phyloP scores from a whole-genome alignment of 2,888 invertebrate species.

The Monochamus alternatus region DNA sequence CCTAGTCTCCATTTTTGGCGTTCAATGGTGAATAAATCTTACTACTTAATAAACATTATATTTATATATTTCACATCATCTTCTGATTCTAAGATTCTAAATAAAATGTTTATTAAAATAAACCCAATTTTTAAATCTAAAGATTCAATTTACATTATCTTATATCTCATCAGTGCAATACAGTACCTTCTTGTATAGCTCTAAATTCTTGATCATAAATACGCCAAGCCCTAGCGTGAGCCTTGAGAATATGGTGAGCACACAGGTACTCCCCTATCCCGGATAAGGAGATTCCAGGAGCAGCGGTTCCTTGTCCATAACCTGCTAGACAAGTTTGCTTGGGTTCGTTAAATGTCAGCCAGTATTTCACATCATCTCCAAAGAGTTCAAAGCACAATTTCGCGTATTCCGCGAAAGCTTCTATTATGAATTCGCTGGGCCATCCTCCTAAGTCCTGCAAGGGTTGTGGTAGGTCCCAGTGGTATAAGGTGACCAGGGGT shows the following conservation, averaged over 20 bases:
- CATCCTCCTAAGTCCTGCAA: constrained; percentile 75
- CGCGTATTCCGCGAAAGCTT: constrained; percentile 76
- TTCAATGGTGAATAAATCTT: too few relatives aligned
- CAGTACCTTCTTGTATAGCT: constrained; percentile 46
- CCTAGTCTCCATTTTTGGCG: too few relatives aligned
- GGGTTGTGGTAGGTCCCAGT: constrained; percentile 63
- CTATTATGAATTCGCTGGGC: constrained; percentile 75
- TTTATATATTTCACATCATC: too few relatives aligned
- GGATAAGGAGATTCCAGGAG: constrained; percentile 63
- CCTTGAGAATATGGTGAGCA: constrained; percentile 76
- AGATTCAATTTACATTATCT: constrained; percentile 72
- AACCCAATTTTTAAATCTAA: neutral
- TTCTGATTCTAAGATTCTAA: too few relatives aligned
- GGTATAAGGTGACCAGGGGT: constrained; percentile 78
- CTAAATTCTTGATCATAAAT: constrained; percentile 76
- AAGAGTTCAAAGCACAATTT: constrained; percentile 71
- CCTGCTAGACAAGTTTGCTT: constrained; percentile 57
- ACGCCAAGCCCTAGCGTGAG: constrained; percentile 78
- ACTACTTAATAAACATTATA: too few relatives aligned
- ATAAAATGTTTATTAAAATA: constrained; percentile 40
- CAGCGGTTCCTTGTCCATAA: constrained; percentile 55
- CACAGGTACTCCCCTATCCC: constrained; percentile 77
- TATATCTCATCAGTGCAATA: constrained; percentile 64
- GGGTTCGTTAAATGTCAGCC: constrained; percentile 76
- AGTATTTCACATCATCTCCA: constrained; percentile 68